phyloP scores from a whole-genome alignment of 2,113 vertebrate species.

The Apus apus region DNA sequence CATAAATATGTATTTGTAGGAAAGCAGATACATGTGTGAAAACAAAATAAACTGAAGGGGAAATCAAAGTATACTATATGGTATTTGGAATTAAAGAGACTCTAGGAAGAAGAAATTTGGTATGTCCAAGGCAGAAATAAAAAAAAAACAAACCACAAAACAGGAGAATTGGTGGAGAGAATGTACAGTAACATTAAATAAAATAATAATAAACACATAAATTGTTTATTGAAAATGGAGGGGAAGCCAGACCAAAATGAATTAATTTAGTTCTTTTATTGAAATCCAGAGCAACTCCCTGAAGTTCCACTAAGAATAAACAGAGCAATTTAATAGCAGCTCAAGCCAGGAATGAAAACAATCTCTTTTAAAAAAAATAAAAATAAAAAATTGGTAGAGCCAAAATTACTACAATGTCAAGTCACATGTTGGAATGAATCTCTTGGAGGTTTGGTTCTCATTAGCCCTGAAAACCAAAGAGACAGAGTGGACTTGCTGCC shows the following conservation, averaged over 20 bases:
- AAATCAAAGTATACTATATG: neutral
- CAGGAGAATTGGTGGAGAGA: neutral
- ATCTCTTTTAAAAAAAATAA: neutral
- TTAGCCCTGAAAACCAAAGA: neutral
- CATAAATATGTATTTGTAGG: neutral
- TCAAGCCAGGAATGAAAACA: neutral
- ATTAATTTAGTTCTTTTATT: neutral
- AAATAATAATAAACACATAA: neutral
- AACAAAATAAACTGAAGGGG: neutral
- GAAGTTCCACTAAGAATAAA: neutral
- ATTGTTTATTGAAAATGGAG: neutral
- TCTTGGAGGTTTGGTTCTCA: neutral
- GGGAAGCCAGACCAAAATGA: neutral
- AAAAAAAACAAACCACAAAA: neutral
- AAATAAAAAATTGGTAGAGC: neutral
- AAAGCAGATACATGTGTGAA: neutral
- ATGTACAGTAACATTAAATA: neutral
- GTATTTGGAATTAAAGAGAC: neutral
- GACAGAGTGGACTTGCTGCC: neutral
- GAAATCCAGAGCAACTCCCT: neutral
- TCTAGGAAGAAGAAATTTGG: neutral
- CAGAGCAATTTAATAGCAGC: neutral
- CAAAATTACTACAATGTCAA: neutral
- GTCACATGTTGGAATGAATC: neutral
- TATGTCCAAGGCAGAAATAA: neutral